Evolutionary conservation across 2,888 invertebrate species (phyloP).

Genomic region (Trissolcus japonicus): DNA sequence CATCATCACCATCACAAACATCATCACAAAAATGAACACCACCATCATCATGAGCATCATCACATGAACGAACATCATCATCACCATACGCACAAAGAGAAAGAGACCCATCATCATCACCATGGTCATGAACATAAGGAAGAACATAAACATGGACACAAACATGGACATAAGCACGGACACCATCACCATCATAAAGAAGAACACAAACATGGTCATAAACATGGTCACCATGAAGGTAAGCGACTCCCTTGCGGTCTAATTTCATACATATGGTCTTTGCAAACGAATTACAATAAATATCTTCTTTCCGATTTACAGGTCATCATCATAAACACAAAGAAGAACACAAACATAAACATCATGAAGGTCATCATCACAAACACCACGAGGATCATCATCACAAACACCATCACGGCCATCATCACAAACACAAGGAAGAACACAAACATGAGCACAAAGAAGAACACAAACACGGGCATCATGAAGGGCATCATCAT

Average conservation of each 20-base stretch:
- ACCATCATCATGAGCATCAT: slow-evolving; percentile 68
- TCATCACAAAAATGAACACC: slow-evolving; percentile 67
- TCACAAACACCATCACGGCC: slow-evolving; percentile 61
- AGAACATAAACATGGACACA: slow-evolving; percentile 63
- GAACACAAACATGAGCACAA: slow-evolving; percentile 58
- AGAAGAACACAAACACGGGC: slow-evolving; percentile 65
- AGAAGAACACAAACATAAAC: slow-evolving; percentile 59
- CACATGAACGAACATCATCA: slow-evolving; percentile 64
- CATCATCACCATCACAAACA: slow-evolving; percentile 64
- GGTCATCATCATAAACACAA: slow-evolving; percentile 60
- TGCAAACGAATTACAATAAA: no score
- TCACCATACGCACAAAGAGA: slow-evolving; percentile 59
- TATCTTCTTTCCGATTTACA: no score
- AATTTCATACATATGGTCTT: no score
- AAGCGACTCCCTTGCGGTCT: no score
- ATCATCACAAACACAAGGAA: slow-evolving; percentile 50
- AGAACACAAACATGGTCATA: slow-evolving; percentile 65
- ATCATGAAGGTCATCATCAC: slow-evolving; percentile 66
- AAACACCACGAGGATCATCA: slow-evolving; percentile 63
- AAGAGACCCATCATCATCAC: slow-evolving; percentile 61
- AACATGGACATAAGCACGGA: slow-evolving; percentile 68
- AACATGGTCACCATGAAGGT: slow-evolving; percentile 63
- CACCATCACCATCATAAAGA: slow-evolving; percentile 68
- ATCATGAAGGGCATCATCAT: slow-evolving; percentile 63
- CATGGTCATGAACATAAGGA: slow-evolving; percentile 64